Base-by-base conservation (phyloP, 2,888 invertebrate genomes). In the Dyspetes luteomarginatus region DNA sequence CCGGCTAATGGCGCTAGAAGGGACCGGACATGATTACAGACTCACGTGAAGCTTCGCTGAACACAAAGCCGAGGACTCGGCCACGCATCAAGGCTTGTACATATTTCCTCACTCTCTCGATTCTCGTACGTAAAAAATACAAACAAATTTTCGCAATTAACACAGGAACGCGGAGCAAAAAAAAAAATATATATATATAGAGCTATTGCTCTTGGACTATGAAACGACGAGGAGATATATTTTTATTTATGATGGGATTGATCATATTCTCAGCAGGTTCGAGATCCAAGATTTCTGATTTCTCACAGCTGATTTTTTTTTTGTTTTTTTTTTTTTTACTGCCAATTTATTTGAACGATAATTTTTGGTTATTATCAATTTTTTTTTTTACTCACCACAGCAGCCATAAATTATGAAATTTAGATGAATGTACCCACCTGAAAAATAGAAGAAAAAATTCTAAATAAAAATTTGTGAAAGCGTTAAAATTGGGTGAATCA, bases 21-120 rank as follows among this genome's bases (percentile, higher is more conserved):
- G 85, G 87, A 90, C 91, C 90, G 91, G 91, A 91, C 90, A 90
- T 86, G 90, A 91, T 90, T 90, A 91, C 86, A 86, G 89, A 89
- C 87, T 83, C 85, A 86, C 87, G 89, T 90, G 86, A 91, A 89
- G 91, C 91, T 90, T 89, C 88, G 91, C 86, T 91, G 91, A 90
- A 75, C 90, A 91, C 86, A 60, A 60, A 84, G 85, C 89, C 28
- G 89, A 91, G 91, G 91, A 88, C 90, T 91, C 86, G 90, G 89
- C 88, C 86, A 91, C 89, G 89, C 90, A 91, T 88, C 90, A 89
- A 89, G 89, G 90, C 89, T 81, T 69, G n/a, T 52, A 55, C 78
- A 50, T 78, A 62, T 65, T 30, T 5, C n/a, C 12, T 26, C 17
- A 0, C n/a, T 19, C n/a, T 15, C 15, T 26, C 30, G 15, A 9